Conservation (phyloP, 2,797 vertebrate genomes). For the Parotocinclus haroldoi region DNA sequence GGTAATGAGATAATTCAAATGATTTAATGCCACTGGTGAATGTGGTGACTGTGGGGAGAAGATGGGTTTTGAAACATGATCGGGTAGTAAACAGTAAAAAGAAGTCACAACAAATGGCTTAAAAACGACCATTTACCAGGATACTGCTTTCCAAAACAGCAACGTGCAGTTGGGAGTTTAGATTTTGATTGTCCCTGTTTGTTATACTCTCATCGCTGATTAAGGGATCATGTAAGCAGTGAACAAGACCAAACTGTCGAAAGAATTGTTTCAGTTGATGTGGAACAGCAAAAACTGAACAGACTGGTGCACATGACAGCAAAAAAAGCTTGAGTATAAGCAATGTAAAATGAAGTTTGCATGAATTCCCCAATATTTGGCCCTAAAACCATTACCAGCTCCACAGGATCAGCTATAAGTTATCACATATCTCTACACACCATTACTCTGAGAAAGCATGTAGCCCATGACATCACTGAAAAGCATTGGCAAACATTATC, state of each 20-base stretch:
- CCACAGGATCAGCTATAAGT: constrained; percentile 2
- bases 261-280: constrained; percentile 77
- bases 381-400: constrained; percentile 11
- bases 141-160: constrained; percentile 86
- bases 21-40: constrained; percentile 78
- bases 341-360: constrained; percentile 41
- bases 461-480: constrained; percentile 51
- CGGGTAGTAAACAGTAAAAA: constrained; percentile 50
- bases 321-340: constrained; percentile 43
- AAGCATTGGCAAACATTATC: constrained; percentile 52
- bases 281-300: constrained; percentile 62
- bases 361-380: constrained; percentile 23
- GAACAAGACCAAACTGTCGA: constrained; percentile 85
- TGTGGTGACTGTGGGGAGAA: constrained; percentile 73
- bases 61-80: constrained; percentile 65
- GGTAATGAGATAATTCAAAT: constrained; percentile 69
- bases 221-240: constrained; percentile 86
- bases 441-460: constrained; percentile 58
- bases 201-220: constrained; percentile 83
- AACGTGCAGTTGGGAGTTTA: constrained; percentile 79
- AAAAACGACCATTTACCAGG: constrained; percentile 81
- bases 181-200: constrained; percentile 84
- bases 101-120: constrained; percentile 73
- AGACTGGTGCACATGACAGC: constrained; percentile 52
- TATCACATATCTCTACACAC: constrained; percentile 22